These are phyloP conservation scores for Phoebastria nigripes DNA, from an alignment of 2,797 vertebrate genomes.

Conservation along the genomic window DNA sequence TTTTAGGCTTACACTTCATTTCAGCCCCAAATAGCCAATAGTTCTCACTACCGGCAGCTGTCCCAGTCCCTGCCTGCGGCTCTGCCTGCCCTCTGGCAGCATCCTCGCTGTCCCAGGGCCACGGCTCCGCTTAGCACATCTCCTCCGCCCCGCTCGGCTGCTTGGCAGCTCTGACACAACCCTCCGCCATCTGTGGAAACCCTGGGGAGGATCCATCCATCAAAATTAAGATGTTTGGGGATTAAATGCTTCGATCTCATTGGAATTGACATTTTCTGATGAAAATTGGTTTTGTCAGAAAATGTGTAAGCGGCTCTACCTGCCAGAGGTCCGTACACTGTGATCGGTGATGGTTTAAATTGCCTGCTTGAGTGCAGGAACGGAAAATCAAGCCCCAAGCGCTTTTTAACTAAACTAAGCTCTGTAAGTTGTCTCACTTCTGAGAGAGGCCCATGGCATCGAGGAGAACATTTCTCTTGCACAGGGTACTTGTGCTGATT, in stretches of 20 bases:
- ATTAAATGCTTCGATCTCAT: not conserved
- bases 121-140: accelerated
- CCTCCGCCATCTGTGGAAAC: not conserved
- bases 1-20: not conserved
- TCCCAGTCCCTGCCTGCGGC: not conserved
- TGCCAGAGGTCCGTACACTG: accelerated
- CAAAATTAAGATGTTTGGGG: not conserved
- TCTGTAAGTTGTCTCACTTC: not conserved
- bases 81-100: not conserved
- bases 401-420: not conserved
- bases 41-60: accelerated
- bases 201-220: not conserved
- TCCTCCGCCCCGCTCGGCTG: accelerated
- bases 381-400: not conserved
- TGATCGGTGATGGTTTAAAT: accelerated
- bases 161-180: not conserved
- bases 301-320: not conserved
- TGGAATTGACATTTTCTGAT: accelerated
- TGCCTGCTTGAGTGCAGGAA: not conserved
- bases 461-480: not conserved
- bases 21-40: not conserved
- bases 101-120: not conserved
- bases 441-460: accelerated
- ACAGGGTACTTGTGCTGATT: not conserved
- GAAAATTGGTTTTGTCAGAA: not conserved